Evolutionary conservation across 2,113 vertebrate genomes (phyloP).

Genomic region (Ageneiosus marmoratus): DNA sequence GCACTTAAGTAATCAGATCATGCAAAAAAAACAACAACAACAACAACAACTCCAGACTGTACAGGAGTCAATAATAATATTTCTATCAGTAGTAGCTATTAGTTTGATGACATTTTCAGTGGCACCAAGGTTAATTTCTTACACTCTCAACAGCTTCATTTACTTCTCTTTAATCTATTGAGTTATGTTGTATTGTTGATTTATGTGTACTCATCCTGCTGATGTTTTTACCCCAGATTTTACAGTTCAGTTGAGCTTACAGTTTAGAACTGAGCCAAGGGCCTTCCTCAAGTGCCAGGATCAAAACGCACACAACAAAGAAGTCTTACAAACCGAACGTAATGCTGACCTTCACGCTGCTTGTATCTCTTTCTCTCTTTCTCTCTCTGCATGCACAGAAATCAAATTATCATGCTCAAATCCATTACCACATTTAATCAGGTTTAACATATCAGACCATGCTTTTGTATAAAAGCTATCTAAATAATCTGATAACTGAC

Average conservation of each 20-base stretch:
- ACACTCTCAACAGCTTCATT: neutral
- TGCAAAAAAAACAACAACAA: no score
- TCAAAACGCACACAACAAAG: neutral
- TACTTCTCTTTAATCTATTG: neutral
- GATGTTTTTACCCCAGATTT: neutral
- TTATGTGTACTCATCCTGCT: no score
- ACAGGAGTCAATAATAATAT: no score
- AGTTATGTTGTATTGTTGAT: neutral
- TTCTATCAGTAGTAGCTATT: neutral
- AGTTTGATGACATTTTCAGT: neutral
- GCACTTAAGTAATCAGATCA: neutral
- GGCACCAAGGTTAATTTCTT: no score
- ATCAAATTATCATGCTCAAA: neutral
- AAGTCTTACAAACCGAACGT: neutral
- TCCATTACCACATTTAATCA: neutral
- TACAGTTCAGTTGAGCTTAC: neutral
- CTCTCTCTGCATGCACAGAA: neutral
- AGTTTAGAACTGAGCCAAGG: no score
- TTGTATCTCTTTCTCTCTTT: neutral
- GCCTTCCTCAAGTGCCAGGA: neutral
- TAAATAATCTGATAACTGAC: neutral
- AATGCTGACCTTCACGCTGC: neutral
- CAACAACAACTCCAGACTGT: neutral
- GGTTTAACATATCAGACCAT: no score
- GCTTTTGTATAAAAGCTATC: neutral